Conservation (phyloP, 2,888 invertebrate genomes). For the Sarcophaga variegata region DNA sequence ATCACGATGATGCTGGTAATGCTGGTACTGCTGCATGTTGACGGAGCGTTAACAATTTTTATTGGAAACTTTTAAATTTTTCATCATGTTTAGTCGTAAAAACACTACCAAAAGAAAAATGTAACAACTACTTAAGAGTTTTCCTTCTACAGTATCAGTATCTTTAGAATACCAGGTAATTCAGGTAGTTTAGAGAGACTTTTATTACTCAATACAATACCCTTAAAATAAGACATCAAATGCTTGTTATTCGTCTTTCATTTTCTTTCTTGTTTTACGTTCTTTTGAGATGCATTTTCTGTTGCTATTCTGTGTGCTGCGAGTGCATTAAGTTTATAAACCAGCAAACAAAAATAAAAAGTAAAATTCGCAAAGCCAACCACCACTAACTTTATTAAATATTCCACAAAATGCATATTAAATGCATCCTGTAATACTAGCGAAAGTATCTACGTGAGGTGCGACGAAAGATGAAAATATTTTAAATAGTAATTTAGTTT, state of each 20-base stretch:
- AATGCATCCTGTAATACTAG: slow-evolving; percentile 76
- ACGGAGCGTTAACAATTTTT: slow-evolving; percentile 11
- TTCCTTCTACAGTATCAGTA: slow-evolving; percentile 13
- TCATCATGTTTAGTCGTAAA: slow-evolving; percentile 60
- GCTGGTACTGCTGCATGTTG: background rate
- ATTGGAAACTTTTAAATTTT: slow-evolving; percentile 64
- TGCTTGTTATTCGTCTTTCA: slow-evolving; percentile 45
- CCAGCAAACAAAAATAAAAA: background rate
- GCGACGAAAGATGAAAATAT: slow-evolving; percentile 42
- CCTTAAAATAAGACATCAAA: slow-evolving; percentile 67
- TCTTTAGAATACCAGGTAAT: slow-evolving; percentile 62
- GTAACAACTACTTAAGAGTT: slow-evolving; percentile 56
- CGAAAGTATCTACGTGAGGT: slow-evolving; percentile 47
- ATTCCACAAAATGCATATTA: slow-evolving; percentile 80
- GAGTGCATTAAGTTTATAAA: slow-evolving; percentile 68
- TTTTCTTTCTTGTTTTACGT: background rate
- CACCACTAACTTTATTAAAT: slow-evolving; percentile 77
- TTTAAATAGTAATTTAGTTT: slow-evolving; percentile 40
- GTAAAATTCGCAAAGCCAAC: slow-evolving; percentile 22
- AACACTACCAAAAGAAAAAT: slow-evolving; percentile 27
- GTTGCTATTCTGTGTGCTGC: slow-evolving; percentile 13
- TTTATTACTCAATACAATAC: slow-evolving; percentile 66
- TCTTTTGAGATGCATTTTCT: slow-evolving; percentile 5
- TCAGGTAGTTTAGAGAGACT: slow-evolving; percentile 67
- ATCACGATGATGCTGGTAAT: slow-evolving; percentile 37